These are phyloP conservation scores for Philotrypesis tridentata DNA, from an alignment of 1,140 invertebrate genomes.

Conservation along the genomic window DNA sequence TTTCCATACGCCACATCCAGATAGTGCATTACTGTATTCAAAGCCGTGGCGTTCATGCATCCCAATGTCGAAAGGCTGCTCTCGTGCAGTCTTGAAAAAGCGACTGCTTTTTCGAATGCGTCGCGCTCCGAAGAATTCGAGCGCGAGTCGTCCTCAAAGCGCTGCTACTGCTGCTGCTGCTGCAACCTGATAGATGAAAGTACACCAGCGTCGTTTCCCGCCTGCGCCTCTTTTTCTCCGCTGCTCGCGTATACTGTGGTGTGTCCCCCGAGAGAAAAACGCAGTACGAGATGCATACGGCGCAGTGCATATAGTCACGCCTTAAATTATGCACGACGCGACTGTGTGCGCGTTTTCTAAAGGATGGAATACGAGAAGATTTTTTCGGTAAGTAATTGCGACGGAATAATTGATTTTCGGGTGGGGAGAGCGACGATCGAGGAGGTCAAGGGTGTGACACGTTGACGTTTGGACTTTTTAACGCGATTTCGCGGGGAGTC, in stretches of 20 bases:
- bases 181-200: slow-evolving; percentile 42
- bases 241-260: neutral
- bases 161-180: no score
- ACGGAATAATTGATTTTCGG: no score
- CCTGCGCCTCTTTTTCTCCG: neutral
- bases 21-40: slow-evolving; percentile 41
- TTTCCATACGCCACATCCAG: neutral
- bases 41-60: slow-evolving; percentile 30
- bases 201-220: slow-evolving; percentile 26
- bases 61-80: slow-evolving; percentile 19
- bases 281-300: slow-evolving; percentile 51
- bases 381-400: neutral
- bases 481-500: no score
- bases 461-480: no score
- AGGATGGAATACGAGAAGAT: slow-evolving; percentile 1
- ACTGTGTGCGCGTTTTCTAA: neutral
- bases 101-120: slow-evolving; percentile 43
- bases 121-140: slow-evolving; percentile 41
- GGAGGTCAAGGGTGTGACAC: no score
- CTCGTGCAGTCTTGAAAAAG: slow-evolving; percentile 15
- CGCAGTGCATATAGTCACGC: neutral
- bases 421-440: no score
- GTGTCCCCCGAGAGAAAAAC: slow-evolving; percentile 44
- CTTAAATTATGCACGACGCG: slow-evolving; percentile 35
- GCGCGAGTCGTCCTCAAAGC: slow-evolving; percentile 31